Conservation (phyloP, 64 coral and sea anemone genomes). For the Astreopora myriophthalma region DNA sequence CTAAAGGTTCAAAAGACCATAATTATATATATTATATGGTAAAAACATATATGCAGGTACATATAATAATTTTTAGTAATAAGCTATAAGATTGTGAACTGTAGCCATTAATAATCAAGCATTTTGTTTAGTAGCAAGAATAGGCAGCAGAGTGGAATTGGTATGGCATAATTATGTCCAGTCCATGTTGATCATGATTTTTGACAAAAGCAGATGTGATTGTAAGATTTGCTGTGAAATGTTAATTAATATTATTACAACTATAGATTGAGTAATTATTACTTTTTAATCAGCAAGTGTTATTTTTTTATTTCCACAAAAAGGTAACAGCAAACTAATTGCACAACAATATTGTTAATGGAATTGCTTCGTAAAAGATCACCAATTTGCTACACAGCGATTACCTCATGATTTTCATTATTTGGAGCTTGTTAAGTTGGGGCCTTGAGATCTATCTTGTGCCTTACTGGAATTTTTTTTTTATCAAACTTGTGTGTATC, state of each 20-base stretch:
- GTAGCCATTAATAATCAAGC: background rate
- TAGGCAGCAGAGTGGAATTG: background rate
- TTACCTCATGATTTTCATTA: too few species aligned
- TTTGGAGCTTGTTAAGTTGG: too few species aligned
- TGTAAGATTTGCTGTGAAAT: background rate
- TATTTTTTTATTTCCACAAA: background rate
- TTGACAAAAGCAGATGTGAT: background rate
- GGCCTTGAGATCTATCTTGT: too few species aligned
- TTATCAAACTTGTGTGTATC: too few species aligned
- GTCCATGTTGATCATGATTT: background rate
- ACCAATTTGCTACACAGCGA: too few species aligned
- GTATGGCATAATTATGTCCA: background rate
- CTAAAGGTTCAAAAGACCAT: background rate
- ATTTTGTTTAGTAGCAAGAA: background rate
- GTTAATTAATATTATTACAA: background rate
- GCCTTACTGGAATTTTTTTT: too few species aligned
- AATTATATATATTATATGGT: background rate
- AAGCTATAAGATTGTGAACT: background rate
- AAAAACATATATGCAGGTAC: constrained; percentile 33
- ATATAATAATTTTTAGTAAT: constrained; percentile 16
- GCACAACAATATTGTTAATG: background rate
- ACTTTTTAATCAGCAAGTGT: background rate
- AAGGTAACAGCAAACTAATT: too few species aligned
- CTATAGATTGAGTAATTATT: background rate
- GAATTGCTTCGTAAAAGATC: too few species aligned